These are phyloP conservation scores for Pseudopipra pipra DNA, from an alignment of 2,113 vertebrate genomes.

Conservation along the genomic window DNA sequence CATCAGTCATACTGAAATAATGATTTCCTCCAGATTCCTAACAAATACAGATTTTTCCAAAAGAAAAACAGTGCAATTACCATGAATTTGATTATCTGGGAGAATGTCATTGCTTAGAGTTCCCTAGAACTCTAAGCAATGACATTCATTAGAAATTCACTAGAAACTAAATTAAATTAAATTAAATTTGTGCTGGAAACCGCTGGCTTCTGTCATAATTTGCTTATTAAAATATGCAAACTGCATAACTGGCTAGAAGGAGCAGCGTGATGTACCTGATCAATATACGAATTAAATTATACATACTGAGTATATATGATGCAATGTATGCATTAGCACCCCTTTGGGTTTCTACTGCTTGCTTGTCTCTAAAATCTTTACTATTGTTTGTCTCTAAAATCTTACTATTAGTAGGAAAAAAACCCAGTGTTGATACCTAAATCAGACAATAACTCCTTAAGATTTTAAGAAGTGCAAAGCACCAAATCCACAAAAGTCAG, in stretches of 20 bases:
- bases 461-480: not conserved
- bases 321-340: not conserved
- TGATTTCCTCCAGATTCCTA: not conserved
- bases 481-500: not conserved
- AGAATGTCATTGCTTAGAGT: not conserved
- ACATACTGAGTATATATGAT: not conserved
- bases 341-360: not conserved
- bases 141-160: not conserved
- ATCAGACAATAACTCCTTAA: not conserved
- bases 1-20: constrained; percentile 7
- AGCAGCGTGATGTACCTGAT: not conserved
- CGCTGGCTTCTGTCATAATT: not conserved
- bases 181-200: not conserved
- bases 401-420: not conserved
- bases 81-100: not conserved
- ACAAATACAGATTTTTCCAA: not conserved
- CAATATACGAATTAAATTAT: not conserved
- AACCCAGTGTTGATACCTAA: not conserved
- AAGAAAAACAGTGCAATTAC: not conserved
- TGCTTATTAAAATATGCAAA: not conserved
- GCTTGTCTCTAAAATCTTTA: not conserved
- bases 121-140: not conserved
- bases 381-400: not conserved
- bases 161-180: not conserved
- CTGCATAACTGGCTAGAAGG: not conserved